phyloP scores from a whole-genome alignment of 2,797 vertebrate species.

The Micromesistius poutassou region DNA sequence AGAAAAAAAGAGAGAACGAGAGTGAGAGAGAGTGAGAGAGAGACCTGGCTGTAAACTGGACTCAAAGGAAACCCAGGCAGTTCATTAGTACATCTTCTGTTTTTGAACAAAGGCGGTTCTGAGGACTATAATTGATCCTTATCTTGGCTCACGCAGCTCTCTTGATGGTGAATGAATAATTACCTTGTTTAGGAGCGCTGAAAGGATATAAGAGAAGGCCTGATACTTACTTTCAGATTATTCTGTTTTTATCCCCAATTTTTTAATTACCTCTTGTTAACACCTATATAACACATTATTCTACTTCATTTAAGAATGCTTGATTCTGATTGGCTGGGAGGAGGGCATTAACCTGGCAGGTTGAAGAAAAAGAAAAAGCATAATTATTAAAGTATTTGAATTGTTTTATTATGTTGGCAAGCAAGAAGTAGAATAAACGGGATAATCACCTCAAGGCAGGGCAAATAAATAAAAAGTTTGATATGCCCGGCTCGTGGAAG shows the following conservation, averaged over 20 bases:
- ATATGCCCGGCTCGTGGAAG: too few species aligned
- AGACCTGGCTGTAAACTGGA: slow-evolving; percentile 26
- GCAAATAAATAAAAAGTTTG: too few species aligned
- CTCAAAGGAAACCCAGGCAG: slow-evolving; percentile 49
- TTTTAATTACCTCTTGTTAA: not conserved
- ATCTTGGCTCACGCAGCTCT: slow-evolving; percentile 30
- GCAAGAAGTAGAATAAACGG: too few species aligned
- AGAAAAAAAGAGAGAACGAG: slow-evolving; percentile 14
- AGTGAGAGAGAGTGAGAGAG: slow-evolving; percentile 12
- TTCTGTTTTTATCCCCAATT: slow-evolving; percentile 18
- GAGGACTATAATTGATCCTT: slow-evolving; percentile 58
- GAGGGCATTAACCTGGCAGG: too few species aligned
- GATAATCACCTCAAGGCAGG: too few species aligned
- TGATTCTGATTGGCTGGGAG: too few species aligned
- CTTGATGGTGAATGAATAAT: slow-evolving; percentile 53
- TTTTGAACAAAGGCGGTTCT: slow-evolving; percentile 46
- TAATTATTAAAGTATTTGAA: too few species aligned
- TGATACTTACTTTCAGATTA: slow-evolving; percentile 30
- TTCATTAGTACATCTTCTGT: slow-evolving; percentile 60
- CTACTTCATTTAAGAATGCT: too few species aligned
- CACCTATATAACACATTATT: too few species aligned
- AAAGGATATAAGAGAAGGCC: slow-evolving; percentile 22
- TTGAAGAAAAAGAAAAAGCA: too few species aligned
- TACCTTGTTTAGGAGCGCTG: slow-evolving; percentile 53
- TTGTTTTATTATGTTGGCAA: too few species aligned